Base-by-base conservation (phyloP, 2,888 invertebrate genomes). In the Limenitis arthemis region DNA sequence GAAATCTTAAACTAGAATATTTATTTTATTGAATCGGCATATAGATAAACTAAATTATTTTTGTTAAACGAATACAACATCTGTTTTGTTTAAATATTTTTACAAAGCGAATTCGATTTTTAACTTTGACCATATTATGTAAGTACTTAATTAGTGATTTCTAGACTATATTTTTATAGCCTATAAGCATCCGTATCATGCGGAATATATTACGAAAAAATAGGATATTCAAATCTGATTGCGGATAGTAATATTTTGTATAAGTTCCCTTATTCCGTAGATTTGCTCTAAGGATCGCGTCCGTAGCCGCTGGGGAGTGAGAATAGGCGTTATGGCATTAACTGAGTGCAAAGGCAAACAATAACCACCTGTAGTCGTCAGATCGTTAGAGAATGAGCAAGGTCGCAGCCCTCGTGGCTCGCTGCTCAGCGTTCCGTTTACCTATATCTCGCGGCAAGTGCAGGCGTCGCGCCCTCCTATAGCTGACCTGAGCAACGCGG, bases 301-400 rank as follows among this genome's bases (percentile, higher is more conserved):
- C 61, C 60, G 65, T 62, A 69, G 65, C 30, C 38, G 29, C 33
- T 49, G 41, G 48, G 68, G 67, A 67, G 64, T 66, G 63, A 72
- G 72, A 73, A 71, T 75, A 67, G 61, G 67, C 70, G 71, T 73
- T 79, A 73, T 75, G 70, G 72, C 72, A 63, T 66, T 63, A 68
- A 70, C 69, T 71, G 59, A 64, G 64, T 65, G 65, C 79, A 79
- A 82, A 83, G 78, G 65, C 79, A 79, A 82, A 83, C 78, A 84
- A 86, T 82, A 84, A 82, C 82, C 84, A 85, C 85, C 84, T 85
- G 85, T 83, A 84, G 79, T 78, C 80, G 82, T 78, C 78, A 78
- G 80, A 69, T 78, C 80, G 82, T 78, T 78, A 78, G 80, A 69
- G 77, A 81, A 77, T 78, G 69, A 75, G 73, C 85, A 85, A 84